Base-by-base conservation (phyloP, 2,797 vertebrate species). In the Micromesistius poutassou region DNA sequence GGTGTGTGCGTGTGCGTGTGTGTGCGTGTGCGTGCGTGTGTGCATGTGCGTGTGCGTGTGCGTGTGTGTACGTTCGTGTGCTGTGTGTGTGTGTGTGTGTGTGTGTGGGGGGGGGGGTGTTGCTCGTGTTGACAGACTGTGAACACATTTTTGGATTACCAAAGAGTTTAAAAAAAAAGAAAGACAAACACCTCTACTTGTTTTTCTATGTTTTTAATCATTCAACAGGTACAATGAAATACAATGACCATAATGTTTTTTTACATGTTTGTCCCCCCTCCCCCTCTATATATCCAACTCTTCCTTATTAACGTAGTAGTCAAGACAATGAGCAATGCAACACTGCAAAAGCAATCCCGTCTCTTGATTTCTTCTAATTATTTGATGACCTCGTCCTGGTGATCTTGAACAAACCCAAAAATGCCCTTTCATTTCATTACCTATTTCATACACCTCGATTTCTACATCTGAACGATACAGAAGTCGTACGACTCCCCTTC, bases 71-170 rank as follows among this genome's bases (percentile, higher is more conserved):
- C n/a, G 50, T 25, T 22, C n/a, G 50, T 9, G 50, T 50, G 50
- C 84, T 19, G 19, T 62, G 55, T 62, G 22, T n/a, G 22, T 62
- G 55, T 25, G 22, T 9, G 55, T 62, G 22, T 62, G 55, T 62
- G 22, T 19, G 46, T 77, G 83, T 73, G 85, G 84, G 86, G 84
- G 81, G 72, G 38, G 33, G 9, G 2, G 33, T 13, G 78, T 74
- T 80, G 87, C 78, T 82, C 85, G 73, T 93, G 86, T 90, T 66
- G 84, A 91, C 86, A 93, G 42, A 19, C 0, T 82, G 76, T 90
- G 75, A 87, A 83, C 80, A 91, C 73, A 80, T 25, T 73, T 14
- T 38, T 3, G 75, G 14, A 68, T 92, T 89, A 77, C 87, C 79
- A 89, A 88, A 90, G 10, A 76, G 25, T 36, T 36, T 74, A 82